Base-by-base conservation (phyloP, 2,888 invertebrate species). In the Netelia inedita region DNA sequence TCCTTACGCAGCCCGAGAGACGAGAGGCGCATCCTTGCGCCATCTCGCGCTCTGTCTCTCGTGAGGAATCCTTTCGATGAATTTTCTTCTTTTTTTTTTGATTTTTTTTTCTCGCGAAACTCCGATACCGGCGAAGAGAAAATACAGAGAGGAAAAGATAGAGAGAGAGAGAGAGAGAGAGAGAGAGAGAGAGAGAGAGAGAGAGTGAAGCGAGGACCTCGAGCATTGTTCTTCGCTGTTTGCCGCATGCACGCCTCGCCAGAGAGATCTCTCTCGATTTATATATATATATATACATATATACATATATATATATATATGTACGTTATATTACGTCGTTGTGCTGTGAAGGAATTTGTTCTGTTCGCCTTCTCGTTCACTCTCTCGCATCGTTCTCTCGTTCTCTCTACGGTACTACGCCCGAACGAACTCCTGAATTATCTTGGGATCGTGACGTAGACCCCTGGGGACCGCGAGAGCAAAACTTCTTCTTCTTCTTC, bases 261-360 rank as follows among this genome's bases (percentile, higher is more conserved):
- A 73, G 59, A 73, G 81, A 76, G 68, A 84, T 81, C 76, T 84
- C 73, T 76, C 73, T 43, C 55, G 75, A 72, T 66, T 50, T 23
- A 61, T 16, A 35, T 41, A 50, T n/a, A 46, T 11, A 55, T 43
- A 57, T 23, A n/a, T 41, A 35, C 46, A 63, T 28, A 46, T 57
- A 79, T 71, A 61, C 43, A 68, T 23, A 76, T 28, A 53, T 75
- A 59, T 35, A 65, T 23, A 55, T 73, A 63, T 86, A 88, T 89
- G 86, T 87, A 88, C 88, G 87, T 89, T 90, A 89, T 90, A 91
- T 92, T 91, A 90, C 91, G 89, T 91, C 90, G 91, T 91, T 90
- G 88, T 88, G 85, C 87, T 84, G 88, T 88, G 75, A 87, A 89
- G 89, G 89, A 91, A 92, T 89, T 89, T 89, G 89, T 87, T 89